Conservation (phyloP, 2,797 vertebrate species). For the Botia kubotai region DNA sequence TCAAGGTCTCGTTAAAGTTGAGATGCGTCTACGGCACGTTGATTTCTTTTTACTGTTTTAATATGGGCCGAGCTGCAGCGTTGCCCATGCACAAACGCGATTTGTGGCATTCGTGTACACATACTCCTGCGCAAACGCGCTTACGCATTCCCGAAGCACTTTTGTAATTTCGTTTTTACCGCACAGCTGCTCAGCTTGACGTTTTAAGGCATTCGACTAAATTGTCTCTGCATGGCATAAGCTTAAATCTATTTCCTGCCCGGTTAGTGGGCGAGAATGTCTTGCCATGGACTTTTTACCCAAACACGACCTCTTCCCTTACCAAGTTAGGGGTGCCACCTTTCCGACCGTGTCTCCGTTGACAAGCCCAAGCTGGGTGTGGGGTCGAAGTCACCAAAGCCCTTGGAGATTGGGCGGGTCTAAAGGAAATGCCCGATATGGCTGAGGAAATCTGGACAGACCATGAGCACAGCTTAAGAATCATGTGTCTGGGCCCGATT, state of each 20-base stretch:
- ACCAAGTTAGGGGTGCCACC: constrained; percentile 36
- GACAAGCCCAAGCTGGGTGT: constrained; percentile 50
- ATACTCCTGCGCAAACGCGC: constrained; percentile 16
- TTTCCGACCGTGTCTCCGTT: constrained; percentile 24
- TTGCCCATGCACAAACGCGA: constrained; percentile 19
- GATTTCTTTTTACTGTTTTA: constrained; percentile 51
- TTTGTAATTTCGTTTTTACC: constrained; percentile 27
- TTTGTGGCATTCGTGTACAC: constrained; percentile 13
- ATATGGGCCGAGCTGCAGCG: not conserved
- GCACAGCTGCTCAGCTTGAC: constrained; percentile 29
- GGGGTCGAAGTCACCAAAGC: constrained; percentile 45
- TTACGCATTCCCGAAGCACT: not conserved
- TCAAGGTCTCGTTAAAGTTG: constrained; percentile 58
- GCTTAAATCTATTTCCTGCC: constrained; percentile 11
- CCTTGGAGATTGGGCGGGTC: constrained; percentile 21
- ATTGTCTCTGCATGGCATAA: constrained; percentile 17
- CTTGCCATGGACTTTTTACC: constrained; percentile 17
- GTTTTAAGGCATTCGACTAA: constrained; percentile 31
- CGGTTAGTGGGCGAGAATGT: constrained; percentile 14
- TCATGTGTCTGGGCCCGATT: constrained; percentile 76
- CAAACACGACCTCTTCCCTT: not conserved
- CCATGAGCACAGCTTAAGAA: constrained; percentile 74
- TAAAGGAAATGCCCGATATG: constrained; percentile 29
- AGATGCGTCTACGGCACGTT: constrained; percentile 13
- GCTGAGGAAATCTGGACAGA: constrained; percentile 44